Conservation (phyloP, 2,888 invertebrate species). For the Venusia cambrica region DNA sequence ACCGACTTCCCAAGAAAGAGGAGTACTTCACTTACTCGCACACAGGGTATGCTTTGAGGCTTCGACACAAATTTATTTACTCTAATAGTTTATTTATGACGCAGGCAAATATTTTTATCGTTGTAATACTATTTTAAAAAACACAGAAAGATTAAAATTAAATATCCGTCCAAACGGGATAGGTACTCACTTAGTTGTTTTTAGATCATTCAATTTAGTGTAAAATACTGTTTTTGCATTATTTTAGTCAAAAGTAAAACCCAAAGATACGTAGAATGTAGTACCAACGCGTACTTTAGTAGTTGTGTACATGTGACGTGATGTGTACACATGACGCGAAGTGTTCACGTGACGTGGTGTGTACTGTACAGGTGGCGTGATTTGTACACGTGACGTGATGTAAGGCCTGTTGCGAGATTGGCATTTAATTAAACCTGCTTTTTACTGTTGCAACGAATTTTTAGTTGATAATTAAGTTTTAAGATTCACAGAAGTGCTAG, state of each 20-base stretch:
- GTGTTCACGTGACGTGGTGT: conserved; percentile 39
- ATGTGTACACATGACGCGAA: no score
- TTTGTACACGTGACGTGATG: conserved; percentile 39
- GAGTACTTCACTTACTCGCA: conserved; percentile 35
- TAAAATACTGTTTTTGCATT: conserved; percentile 40
- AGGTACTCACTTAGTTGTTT: conserved; percentile 52
- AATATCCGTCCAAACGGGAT: conserved; percentile 73
- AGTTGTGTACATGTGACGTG: conserved; percentile 41
- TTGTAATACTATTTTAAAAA: conserved; percentile 31
- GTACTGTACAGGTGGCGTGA: conserved; percentile 40
- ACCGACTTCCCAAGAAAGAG: no score
- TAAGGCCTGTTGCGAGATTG: conserved; percentile 48
- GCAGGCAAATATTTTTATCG: no score
- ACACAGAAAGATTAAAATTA: conserved; percentile 50
- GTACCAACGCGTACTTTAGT: conserved; percentile 31
- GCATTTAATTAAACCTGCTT: conserved; percentile 51
- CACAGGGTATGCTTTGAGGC: conserved; percentile 42
- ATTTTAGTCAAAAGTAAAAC: conserved; percentile 37
- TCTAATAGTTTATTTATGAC: no score
- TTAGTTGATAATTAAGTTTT: conserved; percentile 31
- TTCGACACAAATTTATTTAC: conserved; percentile 10
- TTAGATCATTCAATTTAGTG: conserved; percentile 53
- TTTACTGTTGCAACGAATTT: conserved; percentile 47
- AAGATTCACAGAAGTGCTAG: conserved; percentile 10
- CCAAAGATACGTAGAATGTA: conserved; percentile 44